These are phyloP conservation scores for Cetonia aurata DNA, from an alignment of 2,888 invertebrate genomes.

Conservation along the genomic window DNA sequence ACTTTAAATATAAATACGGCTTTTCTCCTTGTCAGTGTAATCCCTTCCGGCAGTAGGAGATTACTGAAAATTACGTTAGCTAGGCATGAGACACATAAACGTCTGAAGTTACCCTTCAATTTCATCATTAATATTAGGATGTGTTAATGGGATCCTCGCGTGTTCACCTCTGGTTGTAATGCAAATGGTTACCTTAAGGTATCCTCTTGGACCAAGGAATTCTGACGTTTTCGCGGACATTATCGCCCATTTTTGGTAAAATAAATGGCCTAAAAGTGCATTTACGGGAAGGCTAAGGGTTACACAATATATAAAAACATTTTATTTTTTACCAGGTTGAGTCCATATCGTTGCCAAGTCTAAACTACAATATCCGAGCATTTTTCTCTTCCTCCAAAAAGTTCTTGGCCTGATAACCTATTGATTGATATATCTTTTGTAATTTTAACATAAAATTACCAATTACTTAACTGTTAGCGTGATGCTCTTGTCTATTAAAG, in stretches of 20 bases:
- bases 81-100: conserved; percentile 33
- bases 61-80: conserved; percentile 68
- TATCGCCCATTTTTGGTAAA: conserved; percentile 89
- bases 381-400: conserved; percentile 66
- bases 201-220: conserved; percentile 74
- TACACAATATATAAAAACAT: background rate
- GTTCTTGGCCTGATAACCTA: conserved; percentile 62
- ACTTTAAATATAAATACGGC: conserved; percentile 72
- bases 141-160: conserved; percentile 69
- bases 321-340: conserved; percentile 70
- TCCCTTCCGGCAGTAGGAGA: conserved; percentile 74
- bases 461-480: conserved; percentile 70
- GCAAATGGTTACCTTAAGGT: conserved; percentile 84
- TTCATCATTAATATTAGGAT: conserved; percentile 74
- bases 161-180: conserved; percentile 79
- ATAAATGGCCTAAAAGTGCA: conserved; percentile 76
- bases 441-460: conserved; percentile 10
- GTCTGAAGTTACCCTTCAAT: conserved; percentile 73
- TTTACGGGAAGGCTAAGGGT: conserved; percentile 14
- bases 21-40: conserved; percentile 66
- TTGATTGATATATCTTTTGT: conserved; percentile 10
- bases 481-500: conserved; percentile 71
- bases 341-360: conserved; percentile 80
- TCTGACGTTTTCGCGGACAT: conserved; percentile 73
- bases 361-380: conserved; percentile 73